Percentiles rank a stretch among this genome's conserved stretches.
Conservation (phyloP, 2,797 vertebrate genomes). For the Menidia menidia region DNA sequence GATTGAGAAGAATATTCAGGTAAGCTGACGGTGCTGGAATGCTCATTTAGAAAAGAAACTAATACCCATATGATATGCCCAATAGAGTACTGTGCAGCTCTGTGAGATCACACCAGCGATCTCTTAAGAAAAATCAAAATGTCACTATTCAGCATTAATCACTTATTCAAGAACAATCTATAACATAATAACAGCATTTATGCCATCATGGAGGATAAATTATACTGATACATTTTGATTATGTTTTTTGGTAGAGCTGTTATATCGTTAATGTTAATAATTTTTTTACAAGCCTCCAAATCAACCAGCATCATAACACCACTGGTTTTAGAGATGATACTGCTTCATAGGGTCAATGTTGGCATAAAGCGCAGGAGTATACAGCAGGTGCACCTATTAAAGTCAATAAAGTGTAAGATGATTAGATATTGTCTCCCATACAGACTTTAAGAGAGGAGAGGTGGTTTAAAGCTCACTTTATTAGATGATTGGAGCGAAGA, state of each 20-base stretch:
- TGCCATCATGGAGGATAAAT: neutral
- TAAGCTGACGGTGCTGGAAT: conserved; percentile 56
- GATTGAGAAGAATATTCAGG: conserved; percentile 65
- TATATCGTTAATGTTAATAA: conserved; percentile 37
- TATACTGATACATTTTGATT: conserved; percentile 8
- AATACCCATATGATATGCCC: conserved; percentile 38
- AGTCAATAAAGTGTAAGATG: conserved; percentile 57
- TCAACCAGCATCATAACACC: conserved; percentile 19
- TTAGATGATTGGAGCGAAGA: conserved; percentile 26
- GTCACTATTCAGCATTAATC: neutral
- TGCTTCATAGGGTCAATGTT: conserved; percentile 11
- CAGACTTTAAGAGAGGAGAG: conserved; percentile 23
- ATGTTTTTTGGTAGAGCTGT: conserved; percentile 26
- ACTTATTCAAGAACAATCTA: conserved; percentile 11
- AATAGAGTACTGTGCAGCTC: conserved; percentile 21
- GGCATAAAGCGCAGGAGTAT: conserved; percentile 18
- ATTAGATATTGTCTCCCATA: conserved; percentile 42
- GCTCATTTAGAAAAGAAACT: conserved; percentile 53
- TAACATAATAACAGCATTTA: neutral
- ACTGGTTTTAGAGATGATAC: conserved; percentile 6
- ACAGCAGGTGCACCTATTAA: conserved; percentile 52
- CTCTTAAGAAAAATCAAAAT: conserved; percentile 25
- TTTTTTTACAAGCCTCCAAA: conserved; percentile 39
- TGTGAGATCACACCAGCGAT: conserved; percentile 17
- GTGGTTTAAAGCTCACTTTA: conserved; percentile 37